Evolutionary conservation across 2,113 vertebrate genomes (phyloP).

Genomic region (Oophaga pumilio): DNA sequence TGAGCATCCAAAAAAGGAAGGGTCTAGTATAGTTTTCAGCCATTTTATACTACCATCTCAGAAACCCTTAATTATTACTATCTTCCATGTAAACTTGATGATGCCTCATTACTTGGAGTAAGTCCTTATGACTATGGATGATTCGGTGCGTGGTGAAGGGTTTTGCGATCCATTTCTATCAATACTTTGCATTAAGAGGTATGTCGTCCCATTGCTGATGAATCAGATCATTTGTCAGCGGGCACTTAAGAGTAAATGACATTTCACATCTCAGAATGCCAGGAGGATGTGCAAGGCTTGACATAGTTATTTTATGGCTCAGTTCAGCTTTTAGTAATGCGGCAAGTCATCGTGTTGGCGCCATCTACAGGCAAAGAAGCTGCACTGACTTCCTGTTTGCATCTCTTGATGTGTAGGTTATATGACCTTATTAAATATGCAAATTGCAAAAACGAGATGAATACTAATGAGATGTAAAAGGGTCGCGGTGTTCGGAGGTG

Average conservation of each 20-base stretch:
- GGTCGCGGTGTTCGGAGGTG: not conserved
- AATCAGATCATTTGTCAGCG: slow-evolving; percentile 1
- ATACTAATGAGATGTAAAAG: not conserved
- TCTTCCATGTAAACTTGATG: not conserved
- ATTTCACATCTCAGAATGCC: not conserved
- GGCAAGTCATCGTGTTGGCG: not conserved
- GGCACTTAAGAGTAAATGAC: slow-evolving; percentile 3
- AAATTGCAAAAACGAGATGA: not conserved
- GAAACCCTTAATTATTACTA: too few species aligned
- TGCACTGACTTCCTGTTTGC: not conserved
- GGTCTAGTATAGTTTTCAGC: too few species aligned
- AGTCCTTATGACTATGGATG: not conserved
- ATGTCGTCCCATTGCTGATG: not conserved
- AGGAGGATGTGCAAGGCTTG: not conserved
- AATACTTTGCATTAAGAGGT: not conserved
- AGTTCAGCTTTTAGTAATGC: not conserved
- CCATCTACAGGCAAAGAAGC: slow-evolving; percentile 33
- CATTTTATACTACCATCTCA: too few species aligned
- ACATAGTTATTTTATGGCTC: slow-evolving; percentile 24
- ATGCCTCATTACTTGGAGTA: not conserved
- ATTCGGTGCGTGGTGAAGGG: not conserved
- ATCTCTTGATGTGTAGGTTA: not conserved
- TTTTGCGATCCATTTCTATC: not conserved
- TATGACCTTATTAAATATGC: not conserved
- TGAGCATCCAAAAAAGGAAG: too few species aligned